Evolutionary conservation across 2,888 invertebrate genomes (phyloP), one percentile per base, ranked within the genome.

Genomic region (Acrobasis consociella): DNA sequence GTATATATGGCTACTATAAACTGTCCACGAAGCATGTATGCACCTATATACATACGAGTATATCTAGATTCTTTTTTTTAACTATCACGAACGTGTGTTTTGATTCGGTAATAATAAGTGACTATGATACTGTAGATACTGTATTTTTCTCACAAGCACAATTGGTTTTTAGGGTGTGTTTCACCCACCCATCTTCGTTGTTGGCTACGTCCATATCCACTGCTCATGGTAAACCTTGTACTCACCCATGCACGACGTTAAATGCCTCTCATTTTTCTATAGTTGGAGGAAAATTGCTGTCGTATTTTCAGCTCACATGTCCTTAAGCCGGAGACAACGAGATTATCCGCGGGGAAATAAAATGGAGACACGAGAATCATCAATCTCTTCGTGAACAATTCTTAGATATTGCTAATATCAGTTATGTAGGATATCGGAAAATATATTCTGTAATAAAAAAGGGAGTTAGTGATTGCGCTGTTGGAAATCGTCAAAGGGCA

Each of bases 251-350:
- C 87, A 84, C 78, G 76, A 81, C 85, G 80, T 84, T 90, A 88
- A 91, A 85, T 83, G 87, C 76, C 82, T 80, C 86, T 85, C 89
- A 90, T 90, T 90, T 90, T 88, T 91, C 88, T 86, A 85, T 89
- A 89, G 88, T 88, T 86, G 86, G 80, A 86, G 86, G 87, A 88
- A 89, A 90, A 90, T 89, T 88, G 89, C 87, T 82, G 84, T 87
- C 89, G 88, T 88, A 89, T 90, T 89, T 90, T 86, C 87, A 83
- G 82, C 89, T 89, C 89, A 87, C 87, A 87, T 89, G 86, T 86
- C 88, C 89, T 87, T 89, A 89, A 89, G 86, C 85, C 83, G 84
- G 86, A 89, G 89, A 90, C 90, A 88, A 88, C 87, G 86, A 89
- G 91, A 90, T 91, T 90, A 90, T 89, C 88, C 85, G 83, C 79